Evolutionary conservation across 1,140 invertebrate genomes (phyloP).

Genomic region (Bemisia tabaci): DNA sequence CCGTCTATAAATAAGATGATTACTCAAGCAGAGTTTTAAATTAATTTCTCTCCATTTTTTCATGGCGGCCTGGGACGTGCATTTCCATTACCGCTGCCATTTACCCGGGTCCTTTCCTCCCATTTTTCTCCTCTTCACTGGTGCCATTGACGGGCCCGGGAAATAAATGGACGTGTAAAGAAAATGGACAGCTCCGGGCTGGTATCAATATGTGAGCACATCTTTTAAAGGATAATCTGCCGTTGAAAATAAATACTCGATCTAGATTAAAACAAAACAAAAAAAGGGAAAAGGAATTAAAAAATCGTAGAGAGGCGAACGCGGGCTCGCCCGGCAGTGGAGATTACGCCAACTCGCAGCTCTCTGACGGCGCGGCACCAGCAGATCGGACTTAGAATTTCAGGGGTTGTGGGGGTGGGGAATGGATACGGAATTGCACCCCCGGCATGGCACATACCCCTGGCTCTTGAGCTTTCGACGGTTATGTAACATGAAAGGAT

Average conservation of each 20-base stretch:
- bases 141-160: background rate
- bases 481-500: too few species aligned
- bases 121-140: background rate
- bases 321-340: background rate
- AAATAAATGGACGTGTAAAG: background rate
- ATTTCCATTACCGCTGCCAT: background rate
- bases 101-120: background rate
- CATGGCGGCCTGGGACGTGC: background rate
- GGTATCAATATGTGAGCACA: background rate
- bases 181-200: background rate
- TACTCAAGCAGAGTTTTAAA: background rate
- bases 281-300: background rate
- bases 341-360: background rate
- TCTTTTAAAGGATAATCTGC: background rate
- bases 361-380: background rate
- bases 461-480: too few species aligned
- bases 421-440: too few species aligned
- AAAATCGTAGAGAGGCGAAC: background rate
- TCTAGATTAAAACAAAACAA: background rate
- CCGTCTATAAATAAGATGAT: background rate
- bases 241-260: background rate
- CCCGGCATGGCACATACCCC: too few species aligned
- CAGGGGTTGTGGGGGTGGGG: too few species aligned
- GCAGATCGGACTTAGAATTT: background rate
- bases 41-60: background rate